phyloP scores from a whole-genome alignment of 2,888 invertebrate genomes.

The Ischnura elegans region DNA sequence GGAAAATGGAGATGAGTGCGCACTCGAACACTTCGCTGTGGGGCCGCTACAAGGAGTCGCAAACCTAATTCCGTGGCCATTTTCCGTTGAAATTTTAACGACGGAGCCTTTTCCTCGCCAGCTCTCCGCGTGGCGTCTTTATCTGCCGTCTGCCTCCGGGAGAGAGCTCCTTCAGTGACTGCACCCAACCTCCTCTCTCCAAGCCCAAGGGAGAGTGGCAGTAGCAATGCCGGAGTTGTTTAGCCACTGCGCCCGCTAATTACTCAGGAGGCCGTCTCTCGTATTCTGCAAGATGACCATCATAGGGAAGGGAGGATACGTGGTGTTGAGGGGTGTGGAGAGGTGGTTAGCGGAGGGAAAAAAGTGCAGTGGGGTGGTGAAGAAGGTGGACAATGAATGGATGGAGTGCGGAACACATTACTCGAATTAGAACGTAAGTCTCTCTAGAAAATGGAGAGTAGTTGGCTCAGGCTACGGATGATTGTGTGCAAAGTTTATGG shows the following conservation, averaged over 20 bases:
- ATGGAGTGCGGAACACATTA: background rate
- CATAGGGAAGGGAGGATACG: background rate
- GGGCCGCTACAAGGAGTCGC: background rate
- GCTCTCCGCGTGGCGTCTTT: background rate
- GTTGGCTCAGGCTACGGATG: background rate
- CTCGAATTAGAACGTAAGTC: background rate
- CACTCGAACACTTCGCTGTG: background rate
- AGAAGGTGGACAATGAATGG: background rate
- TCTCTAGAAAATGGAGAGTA: background rate
- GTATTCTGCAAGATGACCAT: slow-evolving; percentile 3
- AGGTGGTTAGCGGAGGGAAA: background rate
- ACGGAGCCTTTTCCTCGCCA: background rate
- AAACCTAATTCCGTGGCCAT: slow-evolving; percentile 5
- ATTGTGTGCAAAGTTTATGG: background rate
- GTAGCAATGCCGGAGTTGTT: background rate
- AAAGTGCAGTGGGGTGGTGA: background rate
- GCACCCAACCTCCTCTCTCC: background rate
- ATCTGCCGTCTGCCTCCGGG: background rate
- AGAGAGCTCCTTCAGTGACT: background rate
- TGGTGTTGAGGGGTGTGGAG: background rate
- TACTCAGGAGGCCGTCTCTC: slow-evolving; percentile 29
- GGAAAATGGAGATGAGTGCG: background rate
- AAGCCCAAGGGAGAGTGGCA: background rate
- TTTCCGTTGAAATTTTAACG: slow-evolving; percentile 40
- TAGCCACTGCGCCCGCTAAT: slow-evolving; percentile 37